Evolutionary conservation across 2,888 invertebrate species (phyloP), one percentile per base, ranked within the genome.

Genomic region (Orgyia antiqua): DNA sequence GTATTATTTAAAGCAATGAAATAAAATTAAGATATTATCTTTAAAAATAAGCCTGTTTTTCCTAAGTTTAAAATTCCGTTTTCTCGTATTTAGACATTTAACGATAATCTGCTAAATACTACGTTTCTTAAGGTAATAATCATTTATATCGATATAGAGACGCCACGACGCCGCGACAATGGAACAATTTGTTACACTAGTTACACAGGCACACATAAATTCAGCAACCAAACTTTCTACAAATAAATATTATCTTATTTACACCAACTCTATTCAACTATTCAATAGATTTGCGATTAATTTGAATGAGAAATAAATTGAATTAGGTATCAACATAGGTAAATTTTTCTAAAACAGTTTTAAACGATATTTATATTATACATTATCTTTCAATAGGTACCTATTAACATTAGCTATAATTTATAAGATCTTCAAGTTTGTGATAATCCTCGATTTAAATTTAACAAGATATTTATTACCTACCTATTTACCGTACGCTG

Each of bases 301-400:
- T 64, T 65, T 64, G 63, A 73, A 69, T 71, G 71, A 71, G 67
- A 82, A 82, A 78, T 53, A 69, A 83, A 79, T 68, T 54, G 67
- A 76, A 69, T 68, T 68, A 73, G 68, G 62, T 73, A 25, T 77
- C 66, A 86, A 86, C 86, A 69, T 71, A 86, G 83, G 86, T 86
- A 86, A 79, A 86, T 84, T 86, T 84, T 77, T 86, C 86, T 86
- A 86, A 84, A 84, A 86, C 78, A 79, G 68, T 77, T 70, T 72
- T 58, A 75, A 83, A 80, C 76, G 65, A 78, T 80, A 77, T 63
- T 57, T 69, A 73, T 68, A 72, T 76, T 82, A 83, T 75, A 82
- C 74, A 73, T 73, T 69, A 75, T 79, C 59, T 74, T 82, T 75
- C 68, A 76, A 73, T 77, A 15, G 6, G n/a, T n/a, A 80, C 61